Evolutionary conservation across 92 coral and sea anemone genomes (phyloP), one percentile per base, ranked within the genome.

Genomic region (Micromussa lordhowensis): DNA sequence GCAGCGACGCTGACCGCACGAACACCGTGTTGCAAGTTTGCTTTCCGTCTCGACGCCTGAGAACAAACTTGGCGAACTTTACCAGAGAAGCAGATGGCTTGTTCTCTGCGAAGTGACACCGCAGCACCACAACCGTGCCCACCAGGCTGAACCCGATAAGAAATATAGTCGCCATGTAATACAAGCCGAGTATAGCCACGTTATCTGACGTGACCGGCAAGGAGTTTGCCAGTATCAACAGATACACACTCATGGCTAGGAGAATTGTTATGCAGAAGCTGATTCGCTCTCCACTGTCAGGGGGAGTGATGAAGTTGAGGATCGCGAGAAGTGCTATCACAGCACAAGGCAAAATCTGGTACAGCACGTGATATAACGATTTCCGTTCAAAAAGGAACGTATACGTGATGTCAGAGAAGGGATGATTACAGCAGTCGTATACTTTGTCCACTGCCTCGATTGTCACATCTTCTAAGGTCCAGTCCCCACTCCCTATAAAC

Each of bases 231-330:
- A 96, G 84, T 32, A 95, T 83, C 32, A 96, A 88, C 21, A 93
- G 84, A 48, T 93, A 95, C 3, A 96, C 99, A n/a, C 95, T 93
- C 96, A 95, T 88, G 4, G 98, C 85, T 0, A 95, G 89, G 31
- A 96, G 87, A 36, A 94, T 85, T 4, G 99, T 96, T 51, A 94
- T 93, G 26, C 96, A 92, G 51, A 93, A 93, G 6, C 98, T 96
- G 70, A 96, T 91, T 74, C 98, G 79, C 69, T 95, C 99, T 19
- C 99, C 98, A 40, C 99, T 93, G 81, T 96, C 98, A 28, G 96
- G 93, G 7, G 98, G 98, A 4, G 92, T 91, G 31, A 82, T 85
- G 79, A 96, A 95, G 87, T 92, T 92, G 13, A 93, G 79, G 38
- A 95, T 66, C 18, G 92, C 91, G 18, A 95, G 81, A 38, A 88